Conservation (phyloP, 2,797 vertebrate species). For the Denticeps clupeoides region DNA sequence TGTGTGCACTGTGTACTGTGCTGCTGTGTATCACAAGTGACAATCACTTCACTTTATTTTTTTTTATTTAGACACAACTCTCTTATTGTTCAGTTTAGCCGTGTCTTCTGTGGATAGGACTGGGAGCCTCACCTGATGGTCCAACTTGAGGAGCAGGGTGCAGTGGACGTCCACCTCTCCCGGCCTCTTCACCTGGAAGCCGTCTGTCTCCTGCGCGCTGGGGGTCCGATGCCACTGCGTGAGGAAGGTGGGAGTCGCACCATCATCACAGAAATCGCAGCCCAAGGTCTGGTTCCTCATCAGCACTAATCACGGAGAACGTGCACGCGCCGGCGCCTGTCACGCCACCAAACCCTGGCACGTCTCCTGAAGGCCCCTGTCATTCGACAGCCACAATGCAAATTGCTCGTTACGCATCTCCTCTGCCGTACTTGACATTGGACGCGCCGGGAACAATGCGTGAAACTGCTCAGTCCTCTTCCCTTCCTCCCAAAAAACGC, state of each 20-base stretch:
- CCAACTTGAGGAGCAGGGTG: constrained; percentile 92
- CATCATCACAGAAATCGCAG: background rate
- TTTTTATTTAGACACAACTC: no score
- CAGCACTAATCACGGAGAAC: no score
- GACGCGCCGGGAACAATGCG: no score
- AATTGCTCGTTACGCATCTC: constrained; percentile 23
- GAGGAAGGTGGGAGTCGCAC: constrained; percentile 3
- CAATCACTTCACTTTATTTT: no score
- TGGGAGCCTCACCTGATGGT: constrained; percentile 85
- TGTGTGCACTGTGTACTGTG: no score
- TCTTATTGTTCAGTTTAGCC: no score
- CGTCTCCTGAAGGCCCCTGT: background rate
- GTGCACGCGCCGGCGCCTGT: background rate
- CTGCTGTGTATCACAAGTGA: no score
- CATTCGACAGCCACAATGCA: constrained; percentile 18
- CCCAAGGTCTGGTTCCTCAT: background rate
- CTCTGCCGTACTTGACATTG: constrained; percentile 21
- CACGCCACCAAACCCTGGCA: constrained; percentile 2
- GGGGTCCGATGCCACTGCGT: constrained; percentile 90
- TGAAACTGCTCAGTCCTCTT: no score
- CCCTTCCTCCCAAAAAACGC: no score
- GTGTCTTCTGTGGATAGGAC: no score
- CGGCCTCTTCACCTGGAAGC: constrained; percentile 95
- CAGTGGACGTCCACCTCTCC: constrained; percentile 93
- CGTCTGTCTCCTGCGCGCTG: constrained; percentile 93